Evolutionary conservation across 2,888 invertebrate genomes (phyloP), one percentile per base, ranked within the genome.

Genomic region (Caenorhabditis imperialis): DNA sequence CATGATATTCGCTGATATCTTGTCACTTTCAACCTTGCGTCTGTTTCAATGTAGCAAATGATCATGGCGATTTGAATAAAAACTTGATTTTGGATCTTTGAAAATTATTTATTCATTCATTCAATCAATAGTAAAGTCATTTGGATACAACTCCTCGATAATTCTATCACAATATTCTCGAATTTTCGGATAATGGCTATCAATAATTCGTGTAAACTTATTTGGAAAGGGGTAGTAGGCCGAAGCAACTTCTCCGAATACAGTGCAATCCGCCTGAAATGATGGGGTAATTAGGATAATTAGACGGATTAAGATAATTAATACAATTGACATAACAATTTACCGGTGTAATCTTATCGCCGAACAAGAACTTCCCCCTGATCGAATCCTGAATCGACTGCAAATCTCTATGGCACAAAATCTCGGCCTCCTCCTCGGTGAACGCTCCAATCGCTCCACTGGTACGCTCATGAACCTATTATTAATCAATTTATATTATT

Each of bases 301-400:
- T 33, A 8, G n/a, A 3, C n/a, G n/a, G n/a, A n/a, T n/a, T n/a
- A n/a, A n/a, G n/a, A n/a, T n/a, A n/a, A n/a, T n/a, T n/a, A n/a
- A n/a, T n/a, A n/a, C n/a, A n/a, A n/a, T n/a, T n/a, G 1, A 7
- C 2, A 23, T 18, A 18, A 10, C 38, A 58, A 84, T 92, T 92
- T 90, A 94, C 94, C 88, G 93, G 92, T 83, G 95, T 94, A 38
- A 95, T 95, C 88, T 94, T 94, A 88, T 96, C 94, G 54, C 97
- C 96, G 88, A 96, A 95, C 92, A 96, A 94, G 92, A 94, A 97
- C 12, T 61, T 61, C 37, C 94, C 94, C 60, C 93, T 93, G 75
- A 97, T 92, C 90, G 94, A 92, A 86, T 94, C 94, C 70, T 94
- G 94, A 54, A 97, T 92, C 54, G 94, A 95, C 89, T 93, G 93